Percentiles rank a stretch among this genome's conserved stretches.
These are phyloP conservation scores for Rhopalosiphum nymphaeae DNA, from an alignment of 2,888 invertebrate species.

Conservation along the genomic window DNA sequence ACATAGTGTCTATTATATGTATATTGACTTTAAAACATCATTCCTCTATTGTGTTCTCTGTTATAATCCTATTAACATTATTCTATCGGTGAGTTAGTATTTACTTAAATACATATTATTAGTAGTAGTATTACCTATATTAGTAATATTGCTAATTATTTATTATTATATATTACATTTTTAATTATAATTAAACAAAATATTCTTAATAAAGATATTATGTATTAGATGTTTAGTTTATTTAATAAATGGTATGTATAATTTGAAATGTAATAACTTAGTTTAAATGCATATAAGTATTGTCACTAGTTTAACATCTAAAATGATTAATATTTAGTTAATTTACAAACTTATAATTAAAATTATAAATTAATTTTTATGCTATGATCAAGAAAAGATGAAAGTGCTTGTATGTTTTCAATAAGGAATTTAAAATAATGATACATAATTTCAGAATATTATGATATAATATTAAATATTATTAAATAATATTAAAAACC, in stretches of 20 bases:
- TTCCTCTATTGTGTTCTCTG: conserved; percentile 34
- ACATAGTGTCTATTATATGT: conserved; percentile 40
- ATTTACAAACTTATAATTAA: neutral
- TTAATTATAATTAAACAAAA: neutral
- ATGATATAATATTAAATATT: neutral
- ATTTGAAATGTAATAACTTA: neutral
- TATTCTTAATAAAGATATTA: neutral
- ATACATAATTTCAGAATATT: neutral
- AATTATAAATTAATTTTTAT: neutral
- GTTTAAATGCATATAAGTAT: neutral
- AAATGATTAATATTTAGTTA: neutral
- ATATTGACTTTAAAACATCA: conserved; percentile 6
- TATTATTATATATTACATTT: too few relatives aligned
- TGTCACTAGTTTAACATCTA: neutral
- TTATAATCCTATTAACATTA: conserved; percentile 29
- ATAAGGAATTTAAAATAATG: neutral
- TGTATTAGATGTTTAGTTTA: neutral
- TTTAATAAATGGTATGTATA: neutral
- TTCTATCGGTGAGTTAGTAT: conserved; percentile 49
- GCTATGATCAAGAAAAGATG: neutral
- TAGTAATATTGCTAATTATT: too few relatives aligned
- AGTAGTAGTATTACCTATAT: too few relatives aligned
- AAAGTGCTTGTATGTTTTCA: neutral
- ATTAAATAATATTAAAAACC: neutral
- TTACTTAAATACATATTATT: neutral